Evolutionary conservation across 2,113 vertebrate genomes (phyloP).

Genomic region (Corythornis vintsioides): DNA sequence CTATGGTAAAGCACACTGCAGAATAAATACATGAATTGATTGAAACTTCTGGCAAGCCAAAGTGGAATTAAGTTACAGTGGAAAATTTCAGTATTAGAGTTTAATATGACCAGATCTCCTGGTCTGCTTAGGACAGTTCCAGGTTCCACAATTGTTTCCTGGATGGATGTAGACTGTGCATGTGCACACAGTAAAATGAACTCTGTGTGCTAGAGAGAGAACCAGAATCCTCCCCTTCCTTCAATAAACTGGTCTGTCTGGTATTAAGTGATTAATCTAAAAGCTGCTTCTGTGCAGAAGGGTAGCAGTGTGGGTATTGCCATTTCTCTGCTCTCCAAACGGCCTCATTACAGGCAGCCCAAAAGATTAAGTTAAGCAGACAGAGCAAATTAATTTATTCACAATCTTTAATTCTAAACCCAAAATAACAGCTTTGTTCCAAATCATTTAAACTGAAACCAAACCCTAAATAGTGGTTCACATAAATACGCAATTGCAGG

Average conservation of each 20-base stretch:
- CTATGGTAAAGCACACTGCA: neutral
- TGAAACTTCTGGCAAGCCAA: slow-evolving; percentile 64
- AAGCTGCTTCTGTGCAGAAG: neutral
- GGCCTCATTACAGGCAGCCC: neutral
- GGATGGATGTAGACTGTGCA: neutral
- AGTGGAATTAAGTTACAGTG: slow-evolving; percentile 65
- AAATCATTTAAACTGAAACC: slow-evolving; percentile 11
- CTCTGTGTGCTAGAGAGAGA: neutral
- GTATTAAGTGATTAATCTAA: neutral
- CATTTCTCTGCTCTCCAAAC: neutral
- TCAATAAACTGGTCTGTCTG: neutral
- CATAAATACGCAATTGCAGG: neutral
- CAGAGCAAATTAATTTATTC: slow-evolving; percentile 39
- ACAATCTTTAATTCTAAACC: slow-evolving; percentile 22
- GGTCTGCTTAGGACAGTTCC: slow-evolving; percentile 45
- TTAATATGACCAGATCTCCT: slow-evolving; percentile 52
- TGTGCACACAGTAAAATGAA: neutral
- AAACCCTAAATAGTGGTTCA: neutral
- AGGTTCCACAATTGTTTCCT: slow-evolving; percentile 60
- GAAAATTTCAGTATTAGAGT: slow-evolving; percentile 71
- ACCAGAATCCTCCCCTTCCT: neutral
- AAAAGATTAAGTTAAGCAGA: slow-evolving; percentile 12
- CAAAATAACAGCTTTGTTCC: neutral
- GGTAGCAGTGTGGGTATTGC: neutral
- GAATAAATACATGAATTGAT: slow-evolving; percentile 18